Evolutionary conservation across 2,113 vertebrate genomes (phyloP).

Genomic region (Montifringilla adamsi): DNA sequence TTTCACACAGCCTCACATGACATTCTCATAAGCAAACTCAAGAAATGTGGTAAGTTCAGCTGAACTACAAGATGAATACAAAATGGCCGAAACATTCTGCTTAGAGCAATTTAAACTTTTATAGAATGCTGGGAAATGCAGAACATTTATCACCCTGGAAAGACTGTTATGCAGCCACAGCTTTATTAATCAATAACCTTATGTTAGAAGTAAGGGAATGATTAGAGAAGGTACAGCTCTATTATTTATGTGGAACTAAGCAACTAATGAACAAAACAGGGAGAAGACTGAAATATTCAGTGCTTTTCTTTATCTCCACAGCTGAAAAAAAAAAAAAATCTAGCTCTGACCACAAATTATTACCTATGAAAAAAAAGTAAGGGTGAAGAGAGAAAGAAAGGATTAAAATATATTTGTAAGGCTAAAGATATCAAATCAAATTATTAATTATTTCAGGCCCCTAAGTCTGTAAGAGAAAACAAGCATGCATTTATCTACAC

Average conservation of each 20-base stretch:
- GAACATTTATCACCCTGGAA: slow-evolving; percentile 2
- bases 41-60: not conserved
- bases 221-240: slow-evolving; percentile 17
- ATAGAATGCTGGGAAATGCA: slow-evolving; percentile 28
- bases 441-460: not conserved
- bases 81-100: not conserved
- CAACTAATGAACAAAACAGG: slow-evolving; percentile 29
- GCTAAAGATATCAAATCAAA: not conserved
- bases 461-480: not conserved
- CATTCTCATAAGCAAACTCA: not conserved
- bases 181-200: slow-evolving; percentile 53
- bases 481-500: not conserved
- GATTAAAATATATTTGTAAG: not conserved
- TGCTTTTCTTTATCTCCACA: not conserved
- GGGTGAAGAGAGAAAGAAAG: not conserved
- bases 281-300: slow-evolving; percentile 10
- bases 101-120: slow-evolving; percentile 31
- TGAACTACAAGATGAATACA: not conserved
- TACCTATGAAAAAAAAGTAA: not conserved
- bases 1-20: not conserved
- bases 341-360: not conserved
- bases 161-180: slow-evolving; percentile 11
- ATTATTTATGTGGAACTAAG: slow-evolving; percentile 48
- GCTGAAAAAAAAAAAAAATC: not conserved
- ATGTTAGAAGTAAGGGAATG: not conserved